Percentiles rank a stretch among this genome's conserved stretches.
Evolutionary conservation across 2,113 vertebrate genomes (phyloP).

Genomic region (Xerus inauris): DNA sequence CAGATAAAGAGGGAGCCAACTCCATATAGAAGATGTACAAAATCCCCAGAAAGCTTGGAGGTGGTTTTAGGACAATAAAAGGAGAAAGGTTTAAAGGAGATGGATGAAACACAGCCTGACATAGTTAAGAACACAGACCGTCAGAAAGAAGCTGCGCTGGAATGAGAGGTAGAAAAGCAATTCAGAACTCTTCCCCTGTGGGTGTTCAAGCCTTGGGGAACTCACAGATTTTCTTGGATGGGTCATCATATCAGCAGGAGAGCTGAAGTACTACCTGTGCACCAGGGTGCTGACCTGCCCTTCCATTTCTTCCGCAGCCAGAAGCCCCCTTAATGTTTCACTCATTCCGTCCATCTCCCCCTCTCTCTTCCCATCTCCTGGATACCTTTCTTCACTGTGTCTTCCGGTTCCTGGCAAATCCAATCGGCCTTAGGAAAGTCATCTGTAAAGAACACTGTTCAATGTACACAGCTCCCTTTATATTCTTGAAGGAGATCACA

Average conservation of each 20-base stretch:
- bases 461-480: neutral
- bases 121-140: neutral
- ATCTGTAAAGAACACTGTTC: neutral
- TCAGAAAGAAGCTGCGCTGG: neutral
- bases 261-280: neutral
- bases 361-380: no score
- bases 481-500: neutral
- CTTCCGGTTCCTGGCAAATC: neutral
- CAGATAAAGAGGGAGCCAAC: no score
- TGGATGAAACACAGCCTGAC: neutral
- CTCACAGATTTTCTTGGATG: no score
- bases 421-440: neutral
- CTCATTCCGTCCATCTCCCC: neutral
- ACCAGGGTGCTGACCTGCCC: neutral
- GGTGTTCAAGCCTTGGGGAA: neutral
- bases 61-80: neutral
- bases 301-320: neutral
- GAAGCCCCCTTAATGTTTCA: fast-evolving
- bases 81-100: neutral
- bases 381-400: neutral
- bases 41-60: neutral
- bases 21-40: neutral
- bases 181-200: neutral
- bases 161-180: neutral
- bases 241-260: no score